Evolutionary conservation across 2,113 vertebrate genomes (phyloP).

Genomic region (Cygnus atratus): DNA sequence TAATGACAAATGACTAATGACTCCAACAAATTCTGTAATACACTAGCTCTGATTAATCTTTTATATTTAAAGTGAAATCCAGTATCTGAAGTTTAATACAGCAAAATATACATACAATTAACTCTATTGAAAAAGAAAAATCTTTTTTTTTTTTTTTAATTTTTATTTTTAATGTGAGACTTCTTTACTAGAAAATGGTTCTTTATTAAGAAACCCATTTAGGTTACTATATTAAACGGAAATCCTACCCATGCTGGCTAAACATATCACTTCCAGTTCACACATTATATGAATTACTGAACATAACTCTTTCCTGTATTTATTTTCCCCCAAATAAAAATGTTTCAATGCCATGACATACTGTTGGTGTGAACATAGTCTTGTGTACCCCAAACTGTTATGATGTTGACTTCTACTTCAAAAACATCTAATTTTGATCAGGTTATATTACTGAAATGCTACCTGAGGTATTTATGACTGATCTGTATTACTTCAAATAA

Average conservation of each 20-base stretch:
- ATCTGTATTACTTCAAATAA: not conserved
- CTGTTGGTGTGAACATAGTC: not conserved
- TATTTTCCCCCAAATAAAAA: not conserved
- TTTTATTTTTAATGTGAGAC: not conserved
- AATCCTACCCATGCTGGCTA: not conserved
- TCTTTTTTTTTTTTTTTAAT: not conserved
- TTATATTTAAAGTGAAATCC: not conserved
- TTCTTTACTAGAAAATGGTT: not conserved
- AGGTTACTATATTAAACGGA: not conserved
- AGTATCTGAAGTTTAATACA: not conserved
- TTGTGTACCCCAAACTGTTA: not conserved
- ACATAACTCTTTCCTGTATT: not conserved
- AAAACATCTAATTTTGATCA: not conserved
- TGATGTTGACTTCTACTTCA: not conserved
- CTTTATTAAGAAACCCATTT: not conserved
- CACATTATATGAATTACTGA: not conserved
- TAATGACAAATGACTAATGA: not conserved
- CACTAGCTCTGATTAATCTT: not conserved
- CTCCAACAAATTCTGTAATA: not conserved
- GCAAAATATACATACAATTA: not conserved
- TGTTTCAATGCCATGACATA: not conserved
- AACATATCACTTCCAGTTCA: not conserved
- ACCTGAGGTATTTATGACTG: not conserved
- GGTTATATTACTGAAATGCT: not conserved
- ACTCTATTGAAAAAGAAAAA: not conserved